These are phyloP conservation scores for Drosophila leonis DNA, from an alignment of 2,888 invertebrate genomes.

Conservation along the genomic window DNA sequence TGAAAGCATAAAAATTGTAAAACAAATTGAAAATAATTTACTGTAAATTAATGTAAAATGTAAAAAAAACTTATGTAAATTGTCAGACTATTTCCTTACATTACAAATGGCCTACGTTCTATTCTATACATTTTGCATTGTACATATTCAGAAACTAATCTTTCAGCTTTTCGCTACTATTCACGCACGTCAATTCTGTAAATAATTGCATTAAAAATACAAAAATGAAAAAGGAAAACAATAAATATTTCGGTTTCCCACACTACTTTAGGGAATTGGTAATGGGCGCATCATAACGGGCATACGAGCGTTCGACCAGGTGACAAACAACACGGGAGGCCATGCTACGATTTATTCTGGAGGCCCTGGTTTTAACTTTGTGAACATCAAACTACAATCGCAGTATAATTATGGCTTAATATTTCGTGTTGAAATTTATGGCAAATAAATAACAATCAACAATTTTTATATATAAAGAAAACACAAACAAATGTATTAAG, in stretches of 20 bases:
- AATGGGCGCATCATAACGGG: conserved; percentile 83
- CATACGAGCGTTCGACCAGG: conserved; percentile 83
- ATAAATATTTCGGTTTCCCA: conserved; percentile 34
- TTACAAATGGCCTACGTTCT: background rate
- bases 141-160: conserved; percentile 5
- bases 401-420: conserved; percentile 83
- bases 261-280: conserved; percentile 71
- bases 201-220: conserved; percentile 2
- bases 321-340: conserved; percentile 83
- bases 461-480: background rate
- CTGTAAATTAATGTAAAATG: background rate
- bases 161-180: background rate
- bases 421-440: conserved; percentile 83
- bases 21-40: background rate
- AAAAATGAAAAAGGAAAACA: background rate
- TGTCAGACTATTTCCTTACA: background rate
- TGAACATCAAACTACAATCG: conserved; percentile 82
- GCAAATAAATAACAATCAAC: conserved; percentile 66
- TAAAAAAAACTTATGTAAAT: background rate
- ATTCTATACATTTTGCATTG: background rate
- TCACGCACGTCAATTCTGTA: background rate
- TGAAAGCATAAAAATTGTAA: too few species aligned
- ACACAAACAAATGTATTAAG: background rate
- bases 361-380: conserved; percentile 84
- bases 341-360: conserved; percentile 83